Evolutionary conservation across 2,888 invertebrate species (phyloP).

Genomic region (Drosophila tripunctata): DNA sequence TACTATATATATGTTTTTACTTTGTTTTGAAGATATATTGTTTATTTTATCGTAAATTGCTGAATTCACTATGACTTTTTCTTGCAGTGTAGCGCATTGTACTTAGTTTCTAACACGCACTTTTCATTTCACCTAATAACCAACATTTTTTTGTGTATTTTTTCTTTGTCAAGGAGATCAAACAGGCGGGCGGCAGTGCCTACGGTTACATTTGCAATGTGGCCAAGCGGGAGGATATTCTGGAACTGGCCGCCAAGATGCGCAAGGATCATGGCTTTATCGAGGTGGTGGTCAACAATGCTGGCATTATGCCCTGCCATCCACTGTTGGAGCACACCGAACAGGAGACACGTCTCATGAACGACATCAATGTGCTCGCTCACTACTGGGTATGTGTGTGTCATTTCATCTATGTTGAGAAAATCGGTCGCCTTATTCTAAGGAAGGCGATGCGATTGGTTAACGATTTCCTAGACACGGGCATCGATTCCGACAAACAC

Average conservation of each 20-base stretch:
- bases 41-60: too few relatives aligned
- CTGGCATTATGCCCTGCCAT: conserved; percentile 94
- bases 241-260: conserved; percentile 87
- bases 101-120: conserved; percentile 52
- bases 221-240: conserved; percentile 88
- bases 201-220: conserved; percentile 88
- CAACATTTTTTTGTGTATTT: neutral
- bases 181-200: conserved; percentile 82
- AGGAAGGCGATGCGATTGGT: conserved; percentile 85
- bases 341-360: conserved; percentile 88
- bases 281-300: conserved; percentile 92
- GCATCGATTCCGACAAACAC: conserved; percentile 86
- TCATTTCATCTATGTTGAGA: conserved; percentile 83
- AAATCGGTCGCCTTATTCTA: conserved; percentile 85
- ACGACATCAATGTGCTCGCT: conserved; percentile 91
- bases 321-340: conserved; percentile 88
- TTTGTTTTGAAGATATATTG: too few relatives aligned
- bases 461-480: conserved; percentile 88
- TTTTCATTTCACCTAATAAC: conserved; percentile 12
- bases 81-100: neutral
- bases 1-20: too few relatives aligned
- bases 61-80: neutral
- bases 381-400: conserved; percentile 91
- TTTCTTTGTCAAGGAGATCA: conserved; percentile 85
- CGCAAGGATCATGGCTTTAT: conserved; percentile 90